A percentile compares a stretch with the other conserved stretches of the same genome.
Conservation (phyloP, 1,140 invertebrate species). For the Cyphomyrmex costatus region DNA sequence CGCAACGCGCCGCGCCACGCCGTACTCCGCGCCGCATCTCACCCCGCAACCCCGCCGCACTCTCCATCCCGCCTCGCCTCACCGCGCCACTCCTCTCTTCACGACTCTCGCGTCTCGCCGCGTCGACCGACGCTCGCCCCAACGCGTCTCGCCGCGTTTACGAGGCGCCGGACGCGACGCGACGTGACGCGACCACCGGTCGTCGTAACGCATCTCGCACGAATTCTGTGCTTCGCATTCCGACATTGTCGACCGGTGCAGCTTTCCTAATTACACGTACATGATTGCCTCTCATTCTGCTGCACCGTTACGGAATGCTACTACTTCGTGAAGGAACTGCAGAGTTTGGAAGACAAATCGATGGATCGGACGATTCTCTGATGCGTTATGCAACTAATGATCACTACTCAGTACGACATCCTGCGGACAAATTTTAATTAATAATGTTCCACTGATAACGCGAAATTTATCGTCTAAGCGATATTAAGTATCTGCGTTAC, state of each 20-base stretch:
- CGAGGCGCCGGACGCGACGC: constrained; percentile 33
- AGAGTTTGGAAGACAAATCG: not conserved
- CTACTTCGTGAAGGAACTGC: not conserved
- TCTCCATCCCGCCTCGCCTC: not conserved
- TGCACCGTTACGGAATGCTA: not conserved
- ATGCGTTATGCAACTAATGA: constrained; percentile 17
- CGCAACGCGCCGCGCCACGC: not conserved
- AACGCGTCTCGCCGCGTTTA: constrained; percentile 39
- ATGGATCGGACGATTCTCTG: not conserved
- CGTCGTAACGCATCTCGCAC: not conserved
- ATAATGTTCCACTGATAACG: constrained; percentile 18
- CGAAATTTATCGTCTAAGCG: not conserved
- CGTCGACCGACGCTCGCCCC: not conserved
- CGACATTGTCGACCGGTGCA: not conserved
- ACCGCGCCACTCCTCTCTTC: not conserved
- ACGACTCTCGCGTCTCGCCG: not conserved
- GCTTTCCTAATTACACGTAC: not conserved
- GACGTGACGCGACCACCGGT: constrained; percentile 11
- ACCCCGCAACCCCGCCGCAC: not conserved
- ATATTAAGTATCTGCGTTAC: constrained; percentile 25
- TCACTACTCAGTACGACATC: constrained; percentile 37
- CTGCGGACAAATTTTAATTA: constrained; percentile 3
- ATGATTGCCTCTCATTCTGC: not conserved
- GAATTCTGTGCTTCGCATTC: not conserved
- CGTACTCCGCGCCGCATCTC: not conserved